Evolutionary conservation across 2,113 vertebrate species (phyloP), one percentile per base, ranked within the genome.

Genomic region (Callaeas wilsoni): DNA sequence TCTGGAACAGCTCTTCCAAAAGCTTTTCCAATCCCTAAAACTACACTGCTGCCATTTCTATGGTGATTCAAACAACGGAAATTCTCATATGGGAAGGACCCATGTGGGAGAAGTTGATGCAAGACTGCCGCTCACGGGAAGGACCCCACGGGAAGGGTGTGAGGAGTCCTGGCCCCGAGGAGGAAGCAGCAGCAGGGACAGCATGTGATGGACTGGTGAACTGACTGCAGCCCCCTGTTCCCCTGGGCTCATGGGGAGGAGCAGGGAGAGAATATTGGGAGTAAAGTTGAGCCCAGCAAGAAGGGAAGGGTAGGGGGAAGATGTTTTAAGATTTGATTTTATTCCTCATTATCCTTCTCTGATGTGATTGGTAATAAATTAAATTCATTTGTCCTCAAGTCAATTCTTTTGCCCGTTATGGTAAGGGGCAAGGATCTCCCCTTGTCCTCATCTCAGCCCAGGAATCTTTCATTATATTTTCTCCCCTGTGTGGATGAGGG

Each of bases 91-190:
- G 30, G 39, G 26, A 80, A 33, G n/a, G 33, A 23, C 3, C 16
- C 12, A 3, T 1, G 25, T 19, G 10, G 41, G 23, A 56, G 23
- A 10, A 60, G 19, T 5, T 20, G 7, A 2, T 9, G 56, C 1
- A 30, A 42, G 23, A 11, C 35, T 37, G 13, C 18, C 5, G 74
- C 26, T 47, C 32, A 2, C 0, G 14, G 37, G 29, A 46, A 19
- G 60, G 33, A 23, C 3, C 7, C 44, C 33, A 44, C 0, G n/a
- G n/a, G n/a, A n/a, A n/a, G n/a, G n/a, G n/a, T 23, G 27, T 26
- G 47, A 68, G 32, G 17, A 35, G 14, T 13, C 12, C 59, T 60
- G 44, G 23, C 22, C 29, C 16, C n/a, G 81, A 41, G 41, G 20
- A 59, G 57, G 44, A 65, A 46, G 65, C 32, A 62, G 49, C 17